phyloP scores from a whole-genome alignment of 1,140 invertebrate genomes.

The Phenacoccus solenopsis region DNA sequence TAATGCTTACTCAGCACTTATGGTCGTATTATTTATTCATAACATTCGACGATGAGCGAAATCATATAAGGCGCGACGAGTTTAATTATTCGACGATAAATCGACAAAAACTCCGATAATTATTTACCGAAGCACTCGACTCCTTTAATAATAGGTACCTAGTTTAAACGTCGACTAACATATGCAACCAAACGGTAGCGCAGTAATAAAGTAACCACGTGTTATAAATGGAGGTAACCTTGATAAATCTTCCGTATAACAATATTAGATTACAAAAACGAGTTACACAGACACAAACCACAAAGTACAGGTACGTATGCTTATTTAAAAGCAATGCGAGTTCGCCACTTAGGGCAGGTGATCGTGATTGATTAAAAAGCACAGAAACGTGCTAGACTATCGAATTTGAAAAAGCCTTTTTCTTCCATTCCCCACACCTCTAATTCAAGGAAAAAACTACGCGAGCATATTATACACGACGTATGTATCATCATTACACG shows the following conservation, averaged over 20 bases:
- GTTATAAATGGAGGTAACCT: neutral
- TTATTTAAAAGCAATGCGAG: neutral
- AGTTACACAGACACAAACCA: neutral
- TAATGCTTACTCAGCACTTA: neutral
- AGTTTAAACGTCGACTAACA: neutral
- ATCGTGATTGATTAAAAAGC: too few species aligned
- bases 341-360: neutral
- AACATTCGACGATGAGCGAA: neutral
- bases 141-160: neutral
- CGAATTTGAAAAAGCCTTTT: too few species aligned
- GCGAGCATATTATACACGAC: too few species aligned
- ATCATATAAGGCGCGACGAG: too few species aligned
- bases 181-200: neutral
- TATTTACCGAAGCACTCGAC: neutral
- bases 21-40: neutral
- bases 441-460: too few species aligned
- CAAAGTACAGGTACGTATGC: too few species aligned
- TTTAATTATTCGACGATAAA: neutral
- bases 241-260: constrained; percentile 2
- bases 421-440: too few species aligned
- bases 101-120: too few species aligned
- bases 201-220: neutral
- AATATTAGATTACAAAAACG: neutral
- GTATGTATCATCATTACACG: too few species aligned
- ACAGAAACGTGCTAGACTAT: too few species aligned